Conservation (phyloP, 2,888 invertebrate species). For the Formica aserva region DNA sequence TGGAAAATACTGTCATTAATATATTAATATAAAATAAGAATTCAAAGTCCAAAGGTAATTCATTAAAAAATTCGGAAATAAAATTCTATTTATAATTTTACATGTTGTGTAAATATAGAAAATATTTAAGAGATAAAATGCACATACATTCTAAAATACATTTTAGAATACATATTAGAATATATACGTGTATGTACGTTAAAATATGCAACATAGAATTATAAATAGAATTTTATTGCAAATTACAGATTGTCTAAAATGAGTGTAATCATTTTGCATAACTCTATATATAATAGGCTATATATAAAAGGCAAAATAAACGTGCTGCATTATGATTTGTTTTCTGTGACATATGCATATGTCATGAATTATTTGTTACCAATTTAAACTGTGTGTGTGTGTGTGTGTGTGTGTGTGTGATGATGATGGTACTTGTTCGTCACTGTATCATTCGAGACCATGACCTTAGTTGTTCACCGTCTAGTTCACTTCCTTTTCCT, state of each 20-base stretch:
- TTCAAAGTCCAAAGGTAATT: neutral
- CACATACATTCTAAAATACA: neutral
- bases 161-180: neutral
- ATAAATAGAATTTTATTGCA: too few species aligned
- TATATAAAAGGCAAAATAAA: neutral
- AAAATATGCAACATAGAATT: too few species aligned
- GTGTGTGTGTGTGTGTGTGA: too few species aligned
- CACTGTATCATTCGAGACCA: slow-evolving; percentile 63
- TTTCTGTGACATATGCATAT: neutral
- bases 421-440: slow-evolving; percentile 43
- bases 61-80: neutral
- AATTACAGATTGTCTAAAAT: neutral
- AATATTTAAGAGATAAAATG: neutral
- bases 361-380: neutral
- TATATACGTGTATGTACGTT: neutral
- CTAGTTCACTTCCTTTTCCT: slow-evolving; percentile 76
- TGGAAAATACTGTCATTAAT: neutral
- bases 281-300: neutral
- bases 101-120: too few species aligned
- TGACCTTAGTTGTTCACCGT: slow-evolving; percentile 70
- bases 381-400: too few species aligned
- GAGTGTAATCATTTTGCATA: neutral
- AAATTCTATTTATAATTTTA: too few species aligned
- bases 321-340: neutral
- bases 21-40: neutral